A percentile compares a stretch with the other conserved stretches of the same genome.
phyloP scores from a whole-genome alignment of 2,797 vertebrate species.

The Epinephelus coioides region DNA sequence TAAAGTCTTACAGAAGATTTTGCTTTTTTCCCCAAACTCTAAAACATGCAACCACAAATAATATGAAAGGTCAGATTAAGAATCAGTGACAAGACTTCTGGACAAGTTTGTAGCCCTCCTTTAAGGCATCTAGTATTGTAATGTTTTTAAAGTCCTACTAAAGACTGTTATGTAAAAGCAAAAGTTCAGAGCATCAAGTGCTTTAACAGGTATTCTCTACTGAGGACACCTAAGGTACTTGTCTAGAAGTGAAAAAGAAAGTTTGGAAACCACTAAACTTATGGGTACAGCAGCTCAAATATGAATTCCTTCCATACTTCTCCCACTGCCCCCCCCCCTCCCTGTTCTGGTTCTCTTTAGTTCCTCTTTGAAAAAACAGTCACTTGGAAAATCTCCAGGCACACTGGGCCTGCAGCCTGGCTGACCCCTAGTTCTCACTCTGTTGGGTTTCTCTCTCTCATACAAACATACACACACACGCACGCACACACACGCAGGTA shows the following conservation, averaged over 20 bases:
- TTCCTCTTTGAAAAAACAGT: slow-evolving; percentile 62
- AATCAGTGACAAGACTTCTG: background rate
- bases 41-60: background rate
- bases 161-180: background rate
- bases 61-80: background rate
- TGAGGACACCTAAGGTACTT: background rate
- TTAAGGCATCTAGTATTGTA: background rate
- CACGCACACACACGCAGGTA: slow-evolving; percentile 41
- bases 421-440: slow-evolving; percentile 71
- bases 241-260: slow-evolving; percentile 16
- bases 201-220: background rate
- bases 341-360: slow-evolving; percentile 65
- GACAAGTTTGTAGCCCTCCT: background rate
- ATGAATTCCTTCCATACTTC: slow-evolving; percentile 72
- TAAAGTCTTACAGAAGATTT: background rate
- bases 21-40: background rate
- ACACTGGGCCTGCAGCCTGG: slow-evolving; percentile 75
- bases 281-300: slow-evolving; percentile 52
- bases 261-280: slow-evolving; percentile 31
- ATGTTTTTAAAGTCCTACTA: background rate
- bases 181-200: slow-evolving; percentile 5
- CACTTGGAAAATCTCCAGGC: slow-evolving; percentile 81
- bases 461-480: slow-evolving; percentile 22
- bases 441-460: slow-evolving; percentile 58
- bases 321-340: slow-evolving; percentile 17